Percentiles rank a stretch among this genome's conserved stretches.
phyloP scores from a whole-genome alignment of 2,113 vertebrate genomes.

The Erythrolamprus reginae region DNA sequence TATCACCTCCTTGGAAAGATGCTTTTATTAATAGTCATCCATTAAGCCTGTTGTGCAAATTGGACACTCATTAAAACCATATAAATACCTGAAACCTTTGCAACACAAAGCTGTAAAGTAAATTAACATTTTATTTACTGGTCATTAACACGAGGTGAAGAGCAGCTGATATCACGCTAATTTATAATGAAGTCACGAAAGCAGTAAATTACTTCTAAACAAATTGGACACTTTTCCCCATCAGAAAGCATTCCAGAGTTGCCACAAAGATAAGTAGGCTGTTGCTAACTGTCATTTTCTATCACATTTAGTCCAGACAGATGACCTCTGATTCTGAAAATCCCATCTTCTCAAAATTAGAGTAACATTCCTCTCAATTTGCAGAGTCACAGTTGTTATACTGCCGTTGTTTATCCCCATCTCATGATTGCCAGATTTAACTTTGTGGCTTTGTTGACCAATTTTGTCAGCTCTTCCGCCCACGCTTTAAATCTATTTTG shows the following conservation, averaged over 20 bases:
- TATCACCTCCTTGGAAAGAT: slow-evolving; percentile 26
- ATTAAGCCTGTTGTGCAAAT: slow-evolving; percentile 30
- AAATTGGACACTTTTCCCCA: slow-evolving; percentile 30
- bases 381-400: neutral
- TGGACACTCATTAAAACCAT: slow-evolving; percentile 54
- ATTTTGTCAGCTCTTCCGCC: neutral
- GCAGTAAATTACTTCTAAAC: slow-evolving; percentile 49
- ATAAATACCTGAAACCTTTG: slow-evolving; percentile 51
- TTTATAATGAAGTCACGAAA: slow-evolving; percentile 52
- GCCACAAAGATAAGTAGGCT: neutral
- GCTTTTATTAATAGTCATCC: slow-evolving; percentile 35
- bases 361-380: neutral
- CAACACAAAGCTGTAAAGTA: slow-evolving; percentile 50
- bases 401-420: neutral
- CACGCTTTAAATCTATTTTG: neutral
- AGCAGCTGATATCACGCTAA: slow-evolving; percentile 49
- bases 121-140: slow-evolving; percentile 61
- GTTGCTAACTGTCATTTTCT: neutral
- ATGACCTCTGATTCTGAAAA: neutral
- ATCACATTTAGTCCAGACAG: neutral
- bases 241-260: slow-evolving; percentile 12
- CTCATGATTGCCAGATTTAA: neutral
- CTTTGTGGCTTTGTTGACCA: neutral
- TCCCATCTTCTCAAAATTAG: neutral
- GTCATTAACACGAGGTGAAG: slow-evolving; percentile 56